A percentile compares a stretch with the other conserved stretches of the same genome.
phyloP scores from a whole-genome alignment of 2,888 invertebrate species.

The Tipula unca region DNA sequence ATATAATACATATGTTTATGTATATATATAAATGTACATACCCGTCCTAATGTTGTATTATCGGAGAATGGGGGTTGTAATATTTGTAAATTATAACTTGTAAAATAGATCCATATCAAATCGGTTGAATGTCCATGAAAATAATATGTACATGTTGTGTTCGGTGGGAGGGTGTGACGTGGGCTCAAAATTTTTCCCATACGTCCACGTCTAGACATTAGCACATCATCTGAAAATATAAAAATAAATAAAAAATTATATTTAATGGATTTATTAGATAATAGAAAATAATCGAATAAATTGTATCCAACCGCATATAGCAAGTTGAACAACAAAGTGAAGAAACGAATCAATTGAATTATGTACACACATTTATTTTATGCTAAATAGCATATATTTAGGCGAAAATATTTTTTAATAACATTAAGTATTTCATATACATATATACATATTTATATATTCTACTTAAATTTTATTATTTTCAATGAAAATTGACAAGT shows the following conservation, averaged over 20 bases:
- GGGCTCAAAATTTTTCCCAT: slow-evolving; percentile 69
- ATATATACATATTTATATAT: not conserved
- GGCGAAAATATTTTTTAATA: not conserved
- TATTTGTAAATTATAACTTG: slow-evolving; percentile 74
- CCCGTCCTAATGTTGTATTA: slow-evolving; percentile 43
- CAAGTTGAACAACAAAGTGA: not conserved
- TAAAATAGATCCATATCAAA: slow-evolving; percentile 79
- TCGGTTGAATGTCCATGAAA: slow-evolving; percentile 73
- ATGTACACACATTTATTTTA: not conserved
- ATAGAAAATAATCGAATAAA: too few species aligned
- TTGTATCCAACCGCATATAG: too few species aligned
- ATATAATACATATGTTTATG: not conserved
- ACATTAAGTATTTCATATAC: not conserved
- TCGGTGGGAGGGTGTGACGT: slow-evolving; percentile 74
- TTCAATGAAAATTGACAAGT: not conserved
- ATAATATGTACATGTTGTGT: slow-evolving; percentile 79
- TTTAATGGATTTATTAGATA: too few species aligned
- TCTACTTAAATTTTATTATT: not conserved
- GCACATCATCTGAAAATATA: slow-evolving; percentile 39
- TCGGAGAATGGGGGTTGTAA: slow-evolving; percentile 53
- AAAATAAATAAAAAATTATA: not conserved
- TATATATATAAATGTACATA: slow-evolving; percentile 30
- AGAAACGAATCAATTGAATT: not conserved
- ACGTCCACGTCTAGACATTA: slow-evolving; percentile 51
- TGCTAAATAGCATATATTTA: not conserved